These are phyloP conservation scores for Egretta garzetta DNA, from an alignment of 2,113 vertebrate species.

Conservation along the genomic window DNA sequence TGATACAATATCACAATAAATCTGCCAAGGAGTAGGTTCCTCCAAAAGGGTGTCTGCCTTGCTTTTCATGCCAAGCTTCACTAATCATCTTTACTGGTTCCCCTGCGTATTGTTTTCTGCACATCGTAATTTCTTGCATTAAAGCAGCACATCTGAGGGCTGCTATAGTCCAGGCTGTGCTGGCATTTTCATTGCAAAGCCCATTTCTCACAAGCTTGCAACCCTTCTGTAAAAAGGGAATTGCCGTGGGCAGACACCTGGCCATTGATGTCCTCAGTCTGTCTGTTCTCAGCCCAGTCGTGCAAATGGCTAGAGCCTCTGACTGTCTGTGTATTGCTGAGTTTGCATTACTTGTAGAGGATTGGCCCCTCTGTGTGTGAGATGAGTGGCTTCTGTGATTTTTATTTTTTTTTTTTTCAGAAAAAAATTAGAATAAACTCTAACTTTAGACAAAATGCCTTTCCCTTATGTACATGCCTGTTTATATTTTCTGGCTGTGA, in stretches of 20 bases:
- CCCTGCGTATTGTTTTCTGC: neutral
- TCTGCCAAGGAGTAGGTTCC: neutral
- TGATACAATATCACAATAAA: slow-evolving; percentile 43
- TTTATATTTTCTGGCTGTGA: neutral
- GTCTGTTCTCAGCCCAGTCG: neutral
- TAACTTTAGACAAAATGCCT: neutral
- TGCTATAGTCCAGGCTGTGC: neutral
- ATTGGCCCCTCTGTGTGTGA: neutral
- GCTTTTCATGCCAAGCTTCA: slow-evolving; percentile 29
- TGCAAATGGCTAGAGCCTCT: neutral
- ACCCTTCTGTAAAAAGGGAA: neutral
- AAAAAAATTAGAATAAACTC: neutral
- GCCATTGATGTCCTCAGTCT: neutral
- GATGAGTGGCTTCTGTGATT: neutral
- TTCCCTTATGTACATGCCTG: fast-evolving
- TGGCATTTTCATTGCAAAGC: slow-evolving; percentile 6
- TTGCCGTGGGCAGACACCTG: neutral
- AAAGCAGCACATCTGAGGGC: slow-evolving; percentile 41
- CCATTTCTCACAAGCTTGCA: neutral
- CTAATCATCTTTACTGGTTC: neutral
- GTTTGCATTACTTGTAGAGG: neutral
- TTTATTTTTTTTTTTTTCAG: neutral
- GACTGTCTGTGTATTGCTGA: neutral
- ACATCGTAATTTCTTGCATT: slow-evolving; percentile 37
- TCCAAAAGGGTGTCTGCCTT: neutral